A percentile compares a stretch with the other conserved stretches of the same genome.
These are phyloP conservation scores for Platichthys stellatus DNA, from an alignment of 2,113 vertebrate species.

Conservation along the genomic window DNA sequence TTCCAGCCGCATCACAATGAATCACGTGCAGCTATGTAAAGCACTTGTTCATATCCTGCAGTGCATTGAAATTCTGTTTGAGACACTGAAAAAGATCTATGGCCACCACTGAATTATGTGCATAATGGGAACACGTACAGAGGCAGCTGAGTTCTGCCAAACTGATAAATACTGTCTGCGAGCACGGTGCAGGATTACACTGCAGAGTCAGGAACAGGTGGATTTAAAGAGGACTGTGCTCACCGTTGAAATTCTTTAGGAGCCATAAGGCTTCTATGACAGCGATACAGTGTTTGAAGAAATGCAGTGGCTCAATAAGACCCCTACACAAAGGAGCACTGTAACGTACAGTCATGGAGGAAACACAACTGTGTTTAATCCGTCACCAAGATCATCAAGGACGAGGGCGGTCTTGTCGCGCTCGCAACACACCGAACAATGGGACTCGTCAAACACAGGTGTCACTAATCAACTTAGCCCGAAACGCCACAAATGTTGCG, in stretches of 20 bases:
- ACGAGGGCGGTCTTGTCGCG: not conserved
- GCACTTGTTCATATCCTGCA: slow-evolving; percentile 26
- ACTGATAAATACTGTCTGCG: slow-evolving; percentile 28
- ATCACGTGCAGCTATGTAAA: slow-evolving; percentile 37
- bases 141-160: not conserved
- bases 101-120: slow-evolving; percentile 53
- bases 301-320: not conserved
- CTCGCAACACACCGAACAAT: no score
- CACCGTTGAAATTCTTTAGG: not conserved
- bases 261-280: not conserved
- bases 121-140: slow-evolving; percentile 53
- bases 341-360: not conserved
- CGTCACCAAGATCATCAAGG: slow-evolving; percentile 9
- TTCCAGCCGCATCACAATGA: slow-evolving; percentile 31
- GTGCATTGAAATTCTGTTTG: slow-evolving; percentile 50
- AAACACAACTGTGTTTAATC: slow-evolving; percentile 21
- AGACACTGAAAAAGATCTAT: slow-evolving; percentile 50
- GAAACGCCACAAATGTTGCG: no score
- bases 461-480: no score
- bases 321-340: not conserved
- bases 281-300: slow-evolving; percentile 6
- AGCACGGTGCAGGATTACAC: slow-evolving; percentile 12
- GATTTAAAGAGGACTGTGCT: not conserved
- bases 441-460: not conserved
- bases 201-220: not conserved